Conservation (phyloP, 2,113 vertebrate species). For the Lonchura striata region DNA sequence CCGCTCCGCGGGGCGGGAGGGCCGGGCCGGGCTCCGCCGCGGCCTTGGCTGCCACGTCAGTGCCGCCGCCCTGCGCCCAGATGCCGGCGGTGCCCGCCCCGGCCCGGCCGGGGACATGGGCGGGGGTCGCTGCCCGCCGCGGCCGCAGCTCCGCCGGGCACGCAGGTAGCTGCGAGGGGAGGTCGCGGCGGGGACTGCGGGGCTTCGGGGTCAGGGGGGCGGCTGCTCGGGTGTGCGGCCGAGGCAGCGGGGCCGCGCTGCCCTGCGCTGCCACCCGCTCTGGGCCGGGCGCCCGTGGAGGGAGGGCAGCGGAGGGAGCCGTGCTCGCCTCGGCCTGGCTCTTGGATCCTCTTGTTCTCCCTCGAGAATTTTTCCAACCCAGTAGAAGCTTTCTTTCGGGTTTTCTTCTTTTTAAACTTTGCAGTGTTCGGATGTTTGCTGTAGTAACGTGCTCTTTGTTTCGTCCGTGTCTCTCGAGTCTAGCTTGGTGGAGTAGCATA, state of each 20-base stretch:
- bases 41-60: conserved; percentile 74
- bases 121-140: background rate
- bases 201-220: background rate
- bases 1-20: background rate
- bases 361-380: too few relatives aligned
- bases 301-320: background rate
- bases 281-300: background rate
- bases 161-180: background rate
- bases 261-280: background rate
- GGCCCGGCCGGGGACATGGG: background rate
- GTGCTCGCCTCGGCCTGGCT: background rate
- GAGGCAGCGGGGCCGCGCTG: background rate
- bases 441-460: background rate
- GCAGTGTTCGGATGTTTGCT: fast-evolving
- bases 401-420: background rate
- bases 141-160: background rate
- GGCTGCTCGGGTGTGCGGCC: background rate
- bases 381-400: background rate
- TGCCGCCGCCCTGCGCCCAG: background rate
- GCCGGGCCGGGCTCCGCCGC: background rate
- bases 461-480: background rate
- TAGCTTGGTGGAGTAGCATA: background rate
- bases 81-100: background rate
- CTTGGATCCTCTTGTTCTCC: fast-evolving
- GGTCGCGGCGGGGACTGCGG: background rate